Base-by-base conservation (phyloP, 1,140 invertebrate species). In the Drosophila leontia region DNA sequence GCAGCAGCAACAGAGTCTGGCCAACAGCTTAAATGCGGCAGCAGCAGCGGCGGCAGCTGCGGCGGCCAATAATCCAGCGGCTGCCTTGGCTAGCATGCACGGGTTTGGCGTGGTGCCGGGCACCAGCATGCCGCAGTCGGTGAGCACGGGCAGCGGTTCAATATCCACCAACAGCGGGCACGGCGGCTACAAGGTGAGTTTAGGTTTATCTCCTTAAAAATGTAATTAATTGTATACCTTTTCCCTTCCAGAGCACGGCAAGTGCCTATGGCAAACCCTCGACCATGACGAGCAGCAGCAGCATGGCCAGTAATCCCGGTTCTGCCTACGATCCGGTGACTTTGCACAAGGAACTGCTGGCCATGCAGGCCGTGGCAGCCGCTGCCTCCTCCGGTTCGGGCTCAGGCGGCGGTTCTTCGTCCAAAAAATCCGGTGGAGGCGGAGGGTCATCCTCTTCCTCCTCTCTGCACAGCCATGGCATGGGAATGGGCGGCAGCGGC, bases 321-420 rank as follows among this genome's bases (percentile, higher is more conserved):
- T 92, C 91, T 7, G 91, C 91, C 12, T 93, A 93, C 58, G 92
- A 92, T 82, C 91, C 92, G 15, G 91, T 92, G 23, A 91, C 80
- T 15, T 67, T 93, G 63, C 92, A 93, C 70, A 93, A 93, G 70
- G 92, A 93, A 64, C 63, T 93, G 55, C 61, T 93, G 59, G 92
- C 92, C 47, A 93, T 93, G 83, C 92, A 93, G 80, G 91, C 91
- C 17, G 92, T 92, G n/a, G 91, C 91, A 78, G 76, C 92, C 48
- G 67, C 92, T 62, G 70, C 91, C 87, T 75, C 80, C 8, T 75
- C 80, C 1, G 83, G 83, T 3, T 82, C 82, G 4, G 74, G 75
- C 13, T 71, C 71, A 23, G 71, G 78, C 34, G 68, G 78, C 37
- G 74, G 70, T 71, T 85, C 69, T 57, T 91, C 92, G 1, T 82